A percentile compares a stretch with the other conserved stretches of the same genome.
These are phyloP conservation scores for Enteromius afrohamiltoni DNA, from an alignment of 2,797 vertebrate species.

Conservation along the genomic window DNA sequence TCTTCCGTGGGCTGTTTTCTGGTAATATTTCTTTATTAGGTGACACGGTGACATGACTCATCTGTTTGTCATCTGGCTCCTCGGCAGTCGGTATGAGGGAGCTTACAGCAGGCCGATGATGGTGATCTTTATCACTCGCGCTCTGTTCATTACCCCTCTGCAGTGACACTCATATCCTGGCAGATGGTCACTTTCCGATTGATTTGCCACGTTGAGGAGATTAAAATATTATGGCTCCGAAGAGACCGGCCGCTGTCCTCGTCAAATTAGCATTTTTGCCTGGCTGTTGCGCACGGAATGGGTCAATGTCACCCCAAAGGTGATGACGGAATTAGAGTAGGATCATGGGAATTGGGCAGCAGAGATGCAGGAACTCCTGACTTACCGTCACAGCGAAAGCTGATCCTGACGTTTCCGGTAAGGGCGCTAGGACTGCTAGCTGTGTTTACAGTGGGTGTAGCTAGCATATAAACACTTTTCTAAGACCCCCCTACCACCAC, in stretches of 20 bases:
- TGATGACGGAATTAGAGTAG: slow-evolving; percentile 79
- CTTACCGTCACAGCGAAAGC: slow-evolving; percentile 60
- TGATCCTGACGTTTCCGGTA: slow-evolving; percentile 25
- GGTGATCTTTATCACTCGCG: slow-evolving; percentile 73
- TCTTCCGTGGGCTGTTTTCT: slow-evolving; percentile 38
- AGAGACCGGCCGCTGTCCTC: slow-evolving; percentile 81
- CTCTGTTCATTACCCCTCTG: slow-evolving; percentile 84
- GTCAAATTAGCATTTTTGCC: slow-evolving; percentile 78
- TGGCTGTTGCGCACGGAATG: slow-evolving; percentile 73
- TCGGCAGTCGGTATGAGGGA: slow-evolving; percentile 54
- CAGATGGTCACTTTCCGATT: slow-evolving; percentile 92
- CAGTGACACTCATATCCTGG: slow-evolving; percentile 77
- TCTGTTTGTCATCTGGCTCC: slow-evolving; percentile 62
- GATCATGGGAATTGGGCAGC: slow-evolving; percentile 75
- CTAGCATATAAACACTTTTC: background rate
- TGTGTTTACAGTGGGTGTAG: background rate
- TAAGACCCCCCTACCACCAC: too few species aligned
- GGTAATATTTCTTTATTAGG: slow-evolving; percentile 56
- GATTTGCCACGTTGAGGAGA: slow-evolving; percentile 84
- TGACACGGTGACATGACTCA: slow-evolving; percentile 54
- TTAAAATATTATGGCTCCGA: slow-evolving; percentile 84
- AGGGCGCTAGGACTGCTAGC: background rate
- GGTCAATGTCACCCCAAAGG: slow-evolving; percentile 81
- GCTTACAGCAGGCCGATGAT: slow-evolving; percentile 66
- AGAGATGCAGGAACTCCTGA: slow-evolving; percentile 59